These are phyloP conservation scores for Theocolax elegans DNA, from an alignment of 1,140 invertebrate species.

Conservation along the genomic window DNA sequence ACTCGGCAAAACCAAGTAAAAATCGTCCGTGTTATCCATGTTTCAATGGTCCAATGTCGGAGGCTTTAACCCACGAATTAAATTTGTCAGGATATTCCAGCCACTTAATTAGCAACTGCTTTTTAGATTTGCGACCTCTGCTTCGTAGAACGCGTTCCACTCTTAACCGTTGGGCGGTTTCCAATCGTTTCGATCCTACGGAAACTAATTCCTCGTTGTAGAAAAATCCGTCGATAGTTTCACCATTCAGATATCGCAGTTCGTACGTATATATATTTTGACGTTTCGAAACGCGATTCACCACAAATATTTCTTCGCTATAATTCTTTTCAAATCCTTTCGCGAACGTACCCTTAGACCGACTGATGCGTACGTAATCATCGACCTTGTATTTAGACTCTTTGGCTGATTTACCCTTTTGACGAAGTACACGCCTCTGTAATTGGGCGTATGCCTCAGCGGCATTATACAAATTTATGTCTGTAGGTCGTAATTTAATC, in stretches of 20 bases:
- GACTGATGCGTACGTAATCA: no score
- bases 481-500: constrained; percentile 27
- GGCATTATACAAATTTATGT: constrained; percentile 30
- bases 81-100: constrained; percentile 17
- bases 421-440: constrained; percentile 18
- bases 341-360: background rate
- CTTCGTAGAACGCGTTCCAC: background rate
- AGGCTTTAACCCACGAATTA: constrained; percentile 34
- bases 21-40: constrained; percentile 11
- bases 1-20: constrained; percentile 34
- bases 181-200: background rate
- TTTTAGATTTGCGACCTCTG: constrained; percentile 2
- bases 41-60: constrained; percentile 20
- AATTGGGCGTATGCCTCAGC: constrained; percentile 14
- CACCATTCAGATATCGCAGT: background rate
- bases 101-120: constrained; percentile 1
- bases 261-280: constrained; percentile 1
- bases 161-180: background rate
- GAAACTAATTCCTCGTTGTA: background rate
- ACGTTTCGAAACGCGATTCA: background rate
- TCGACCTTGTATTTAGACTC: background rate
- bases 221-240: constrained; percentile 11
- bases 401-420: constrained; percentile 16
- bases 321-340: constrained; percentile 38
- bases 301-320: no score